Base-by-base conservation (phyloP, 2,797 vertebrate species). In the Kryptopterus vitreolus region DNA sequence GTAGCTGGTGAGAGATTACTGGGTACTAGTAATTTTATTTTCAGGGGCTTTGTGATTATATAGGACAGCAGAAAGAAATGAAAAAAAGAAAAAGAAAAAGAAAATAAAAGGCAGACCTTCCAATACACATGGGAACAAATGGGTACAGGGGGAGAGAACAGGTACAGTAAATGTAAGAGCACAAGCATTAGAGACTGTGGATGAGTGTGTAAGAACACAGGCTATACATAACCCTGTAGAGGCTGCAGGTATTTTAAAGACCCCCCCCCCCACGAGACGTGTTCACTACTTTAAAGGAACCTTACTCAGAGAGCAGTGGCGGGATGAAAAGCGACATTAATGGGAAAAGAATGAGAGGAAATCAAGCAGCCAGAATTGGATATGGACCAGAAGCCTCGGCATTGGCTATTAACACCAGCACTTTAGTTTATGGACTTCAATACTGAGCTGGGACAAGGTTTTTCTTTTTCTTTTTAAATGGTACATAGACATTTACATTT, bases 361-460 rank as follows among this genome's bases (percentile, higher is more conserved):
- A 84, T 68, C 68, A 83, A 81, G 75, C 58, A 12, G 24, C n/a
- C 29, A 15, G 75, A 50, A 53, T 12, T 65, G 58, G n/a, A 74
- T 35, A n/a, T 31, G 16, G 16, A 7, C 1, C 1, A 4, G 84
- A 83, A 0, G 62, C 84, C 65, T 91, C 89, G 89, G n/a, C 46
- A 29, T 0, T 4, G 46, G 24, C 15, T 55, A 72, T 69, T 31
- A 77, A 69, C 72, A 76, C 53, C 61, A 72, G 26, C 57, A 48
- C 43, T 55, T 62, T 62, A 15, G 74, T 77, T 81, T 82, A 72
- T 80, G 58, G 62, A 79, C 70, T 52, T 26, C 46, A 79, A 68
- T 58, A 58, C 31, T 8, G 6, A 31, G 20, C 48, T 18, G 65
- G 70, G 77, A 82, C 75, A 81, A 71, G 58, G 2, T 57, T 72